Percentiles rank a stretch among this genome's conserved stretches.
phyloP scores from a whole-genome alignment of 2,797 vertebrate species.

The Ctenopoma kingsleyae region DNA sequence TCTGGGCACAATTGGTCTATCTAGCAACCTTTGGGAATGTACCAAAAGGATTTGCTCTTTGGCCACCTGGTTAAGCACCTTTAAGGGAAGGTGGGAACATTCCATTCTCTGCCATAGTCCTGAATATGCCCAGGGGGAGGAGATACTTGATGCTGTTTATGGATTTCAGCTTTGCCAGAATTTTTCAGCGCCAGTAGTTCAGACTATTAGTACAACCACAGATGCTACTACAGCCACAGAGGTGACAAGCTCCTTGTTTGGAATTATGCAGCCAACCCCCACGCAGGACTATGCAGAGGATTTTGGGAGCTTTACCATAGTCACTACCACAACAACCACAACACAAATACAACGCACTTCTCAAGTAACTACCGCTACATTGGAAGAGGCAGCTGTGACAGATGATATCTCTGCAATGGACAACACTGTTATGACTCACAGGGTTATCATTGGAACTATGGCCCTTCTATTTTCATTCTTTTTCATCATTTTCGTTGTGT shows the following conservation, averaged over 20 bases:
- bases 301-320: conserved; percentile 95
- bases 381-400: conserved; percentile 89
- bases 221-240: conserved; percentile 80
- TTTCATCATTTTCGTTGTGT: conserved; percentile 99
- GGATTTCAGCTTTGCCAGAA: conserved; percentile 99
- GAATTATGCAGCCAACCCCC: conserved; percentile 93
- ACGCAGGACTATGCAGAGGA: conserved; percentile 95
- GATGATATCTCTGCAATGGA: conserved; percentile 92
- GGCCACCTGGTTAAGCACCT: conserved; percentile 95
- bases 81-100: conserved; percentile 98
- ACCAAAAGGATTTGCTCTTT: conserved; percentile 96
- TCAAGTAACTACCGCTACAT: conserved; percentile 78
- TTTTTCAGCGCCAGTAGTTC: conserved; percentile 91
- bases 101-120: conserved; percentile 96
- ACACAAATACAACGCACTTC: conserved; percentile 80
- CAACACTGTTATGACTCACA: conserved; percentile 96
- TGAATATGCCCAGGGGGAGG: conserved; percentile 97
- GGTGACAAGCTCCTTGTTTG: conserved; percentile 92
- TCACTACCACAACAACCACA: conserved; percentile 79
- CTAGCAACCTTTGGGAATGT: conserved; percentile 98
- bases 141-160: conserved; percentile 97
- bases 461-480: conserved; percentile 99
- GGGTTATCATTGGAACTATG: conserved; percentile 99
- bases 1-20: conserved; percentile 92
- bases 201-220: conserved; percentile 86